Evolutionary conservation across 2,113 vertebrate genomes (phyloP).

Genomic region (Neolamprologus brichardi): DNA sequence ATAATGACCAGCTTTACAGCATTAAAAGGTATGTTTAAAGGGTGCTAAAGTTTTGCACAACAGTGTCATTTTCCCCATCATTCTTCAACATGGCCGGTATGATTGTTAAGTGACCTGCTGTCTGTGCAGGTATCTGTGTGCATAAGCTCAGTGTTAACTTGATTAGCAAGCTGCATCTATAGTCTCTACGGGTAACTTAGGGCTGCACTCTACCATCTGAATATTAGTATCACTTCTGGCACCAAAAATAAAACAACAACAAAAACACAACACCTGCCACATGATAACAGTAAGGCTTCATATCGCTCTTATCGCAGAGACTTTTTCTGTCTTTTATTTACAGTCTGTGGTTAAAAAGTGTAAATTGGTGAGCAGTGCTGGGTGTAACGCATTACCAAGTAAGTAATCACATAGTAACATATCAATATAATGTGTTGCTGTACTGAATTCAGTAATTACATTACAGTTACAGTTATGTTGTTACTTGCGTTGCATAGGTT

Average conservation of each 20-base stretch:
- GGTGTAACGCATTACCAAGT: not conserved
- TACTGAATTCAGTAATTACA: not conserved
- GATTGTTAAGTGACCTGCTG: not conserved
- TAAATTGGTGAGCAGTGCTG: not conserved
- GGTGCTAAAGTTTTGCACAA: not conserved
- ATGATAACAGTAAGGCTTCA: not conserved
- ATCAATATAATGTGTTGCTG: not conserved
- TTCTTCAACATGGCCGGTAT: not conserved
- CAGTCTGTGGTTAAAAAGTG: not conserved
- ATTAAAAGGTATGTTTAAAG: not conserved
- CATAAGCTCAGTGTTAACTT: not conserved
- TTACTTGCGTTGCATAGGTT: not conserved
- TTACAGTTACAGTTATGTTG: not conserved
- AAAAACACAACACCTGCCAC: not conserved
- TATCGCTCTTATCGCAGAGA: not conserved
- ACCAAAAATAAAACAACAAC: not conserved
- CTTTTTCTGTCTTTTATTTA: not conserved
- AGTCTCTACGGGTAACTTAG: not conserved
- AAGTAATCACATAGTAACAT: not conserved
- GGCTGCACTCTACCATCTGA: not conserved
- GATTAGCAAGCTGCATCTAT: not conserved
- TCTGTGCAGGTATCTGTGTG: not conserved
- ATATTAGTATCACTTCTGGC: not conserved
- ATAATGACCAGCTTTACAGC: not conserved
- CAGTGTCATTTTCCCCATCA: not conserved